Conservation (phyloP, 2,113 vertebrate genomes). For the Vombatus ursinus region DNA sequence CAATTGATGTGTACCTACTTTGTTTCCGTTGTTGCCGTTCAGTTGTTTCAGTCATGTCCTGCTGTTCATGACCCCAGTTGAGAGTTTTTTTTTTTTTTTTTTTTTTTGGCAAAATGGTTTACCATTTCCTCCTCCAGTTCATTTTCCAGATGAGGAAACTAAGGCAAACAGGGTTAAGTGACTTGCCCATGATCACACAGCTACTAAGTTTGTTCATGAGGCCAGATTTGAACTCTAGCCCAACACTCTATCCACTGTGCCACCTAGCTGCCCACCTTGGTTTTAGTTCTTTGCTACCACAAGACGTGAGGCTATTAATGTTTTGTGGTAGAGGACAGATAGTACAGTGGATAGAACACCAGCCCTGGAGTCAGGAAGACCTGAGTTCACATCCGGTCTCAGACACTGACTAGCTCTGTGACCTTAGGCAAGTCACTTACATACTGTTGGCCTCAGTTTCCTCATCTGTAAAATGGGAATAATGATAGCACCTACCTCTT, state of each 20-base stretch:
- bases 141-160: background rate
- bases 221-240: background rate
- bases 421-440: background rate
- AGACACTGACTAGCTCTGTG: background rate
- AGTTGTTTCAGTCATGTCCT: background rate
- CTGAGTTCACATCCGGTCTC: background rate
- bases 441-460: background rate
- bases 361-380: background rate
- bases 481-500: background rate
- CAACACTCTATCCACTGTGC: no score
- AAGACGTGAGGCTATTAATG: background rate
- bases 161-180: background rate
- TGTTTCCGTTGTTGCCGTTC: background rate
- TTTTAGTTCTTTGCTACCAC: background rate
- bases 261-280: background rate
- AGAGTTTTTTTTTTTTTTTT: no score
- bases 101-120: background rate
- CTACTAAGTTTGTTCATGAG: background rate
- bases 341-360: background rate
- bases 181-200: background rate
- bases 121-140: background rate
- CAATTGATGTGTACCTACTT: background rate
- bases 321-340: background rate
- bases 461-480: background rate
- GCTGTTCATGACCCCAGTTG: background rate